Percentiles rank a stretch among this genome's conserved stretches.
Evolutionary conservation across 2,113 vertebrate genomes (phyloP).

Genomic region (Narcine bancroftii): DNA sequence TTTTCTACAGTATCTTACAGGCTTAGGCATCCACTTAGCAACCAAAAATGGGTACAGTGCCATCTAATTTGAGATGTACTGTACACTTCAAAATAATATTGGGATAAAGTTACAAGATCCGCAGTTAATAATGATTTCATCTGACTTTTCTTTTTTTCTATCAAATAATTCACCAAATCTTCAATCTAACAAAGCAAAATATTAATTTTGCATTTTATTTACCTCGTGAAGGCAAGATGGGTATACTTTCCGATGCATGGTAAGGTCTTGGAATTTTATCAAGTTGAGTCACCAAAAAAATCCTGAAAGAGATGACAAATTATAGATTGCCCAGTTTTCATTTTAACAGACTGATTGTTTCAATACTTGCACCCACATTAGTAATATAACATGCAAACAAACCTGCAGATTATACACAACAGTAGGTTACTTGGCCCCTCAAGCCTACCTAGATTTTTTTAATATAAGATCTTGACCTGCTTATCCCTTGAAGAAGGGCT

Average conservation of each 20-base stretch:
- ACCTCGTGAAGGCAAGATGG: conserved; percentile 38
- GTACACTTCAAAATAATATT: background rate
- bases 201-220: background rate
- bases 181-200: background rate
- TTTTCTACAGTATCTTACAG: background rate
- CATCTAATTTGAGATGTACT: background rate
- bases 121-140: background rate
- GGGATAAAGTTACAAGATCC: too few relatives aligned
- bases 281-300: conserved; percentile 39
- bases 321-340: background rate
- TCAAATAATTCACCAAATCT: background rate
- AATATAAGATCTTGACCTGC: too few relatives aligned
- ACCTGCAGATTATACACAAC: too few relatives aligned
- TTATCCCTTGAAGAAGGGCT: too few relatives aligned
- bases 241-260: conserved; percentile 11
- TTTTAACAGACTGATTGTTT: background rate
- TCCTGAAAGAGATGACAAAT: conserved; percentile 39
- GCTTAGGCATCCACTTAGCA: background rate
- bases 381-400: background rate
- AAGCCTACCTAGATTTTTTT: too few relatives aligned
- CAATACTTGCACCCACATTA: background rate
- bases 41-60: too few relatives aligned
- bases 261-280: conserved; percentile 13
- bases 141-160: background rate
- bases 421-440: too few relatives aligned